Evolutionary conservation across 2,888 invertebrate genomes (phyloP).

Genomic region (Drosophila koepferae): DNA sequence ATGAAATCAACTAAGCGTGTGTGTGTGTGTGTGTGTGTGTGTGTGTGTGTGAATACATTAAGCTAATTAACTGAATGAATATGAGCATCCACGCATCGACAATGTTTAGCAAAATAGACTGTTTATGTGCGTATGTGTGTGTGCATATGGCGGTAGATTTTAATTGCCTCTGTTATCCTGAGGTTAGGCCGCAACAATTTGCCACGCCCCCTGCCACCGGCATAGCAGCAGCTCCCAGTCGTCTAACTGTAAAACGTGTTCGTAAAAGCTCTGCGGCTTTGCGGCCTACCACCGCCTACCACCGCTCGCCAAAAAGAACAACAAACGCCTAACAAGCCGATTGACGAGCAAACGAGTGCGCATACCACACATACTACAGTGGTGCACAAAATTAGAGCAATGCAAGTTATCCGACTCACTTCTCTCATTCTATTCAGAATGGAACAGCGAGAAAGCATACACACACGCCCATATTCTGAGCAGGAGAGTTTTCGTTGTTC

Average conservation of each 20-base stretch:
- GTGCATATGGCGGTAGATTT: constrained; percentile 49
- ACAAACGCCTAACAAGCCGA: constrained; percentile 1
- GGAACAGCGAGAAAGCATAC: too few relatives aligned
- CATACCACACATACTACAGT: not conserved
- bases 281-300: constrained; percentile 30
- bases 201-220: not conserved
- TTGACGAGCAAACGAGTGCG: not conserved
- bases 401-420: too few relatives aligned
- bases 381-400: not conserved
- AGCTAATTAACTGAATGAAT: constrained; percentile 51
- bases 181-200: constrained; percentile 74
- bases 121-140: not conserved
- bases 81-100: constrained; percentile 5
- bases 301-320: not conserved
- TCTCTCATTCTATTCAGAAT: too few relatives aligned
- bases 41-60: constrained; percentile 15
- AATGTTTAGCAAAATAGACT: constrained; percentile 60
- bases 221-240: constrained; percentile 4
- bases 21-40: constrained; percentile 3
- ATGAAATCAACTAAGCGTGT: constrained; percentile 3
- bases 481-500: too few relatives aligned
- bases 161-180: constrained; percentile 73
- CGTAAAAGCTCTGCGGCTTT: constrained; percentile 59
- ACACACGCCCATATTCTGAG: too few relatives aligned
- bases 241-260: constrained; percentile 28